Percentiles rank a stretch among this genome's conserved stretches.
These are phyloP conservation scores for Saturnia japonica DNA, from an alignment of 2,888 invertebrate species.

Conservation along the genomic window DNA sequence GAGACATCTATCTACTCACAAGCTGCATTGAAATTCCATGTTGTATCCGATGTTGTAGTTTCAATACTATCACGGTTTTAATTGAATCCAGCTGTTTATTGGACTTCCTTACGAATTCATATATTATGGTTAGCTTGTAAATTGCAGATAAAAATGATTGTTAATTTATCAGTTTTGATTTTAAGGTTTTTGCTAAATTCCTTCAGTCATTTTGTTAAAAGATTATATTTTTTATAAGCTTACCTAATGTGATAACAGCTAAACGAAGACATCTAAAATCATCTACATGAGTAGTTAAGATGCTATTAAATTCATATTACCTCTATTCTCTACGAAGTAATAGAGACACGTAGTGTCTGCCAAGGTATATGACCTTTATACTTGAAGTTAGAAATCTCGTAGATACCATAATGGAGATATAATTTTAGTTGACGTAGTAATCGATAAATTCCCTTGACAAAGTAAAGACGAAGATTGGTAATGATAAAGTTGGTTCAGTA, in stretches of 20 bases:
- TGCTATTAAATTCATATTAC: background rate
- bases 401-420: background rate
- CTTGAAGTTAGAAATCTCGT: background rate
- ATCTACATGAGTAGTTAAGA: background rate
- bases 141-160: no score
- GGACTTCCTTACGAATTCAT: background rate
- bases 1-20: slow-evolving; percentile 23
- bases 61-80: slow-evolving; percentile 3
- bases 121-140: background rate
- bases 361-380: slow-evolving; percentile 3
- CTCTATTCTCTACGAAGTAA: background rate
- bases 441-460: slow-evolving; percentile 22
- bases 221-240: background rate
- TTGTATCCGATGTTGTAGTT: slow-evolving; percentile 18
- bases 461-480: slow-evolving; percentile 20
- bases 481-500: slow-evolving; percentile 16
- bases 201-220: background rate
- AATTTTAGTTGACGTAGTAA: slow-evolving; percentile 10
- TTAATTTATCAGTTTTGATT: no score
- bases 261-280: background rate
- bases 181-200: no score
- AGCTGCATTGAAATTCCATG: slow-evolving; percentile 21
- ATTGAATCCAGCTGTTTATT: slow-evolving; percentile 1
- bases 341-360: background rate
- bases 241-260: background rate